Evolutionary conservation across 2,113 vertebrate genomes (phyloP), one percentile per base, ranked within the genome.

Genomic region (Eptesicus fuscus): DNA sequence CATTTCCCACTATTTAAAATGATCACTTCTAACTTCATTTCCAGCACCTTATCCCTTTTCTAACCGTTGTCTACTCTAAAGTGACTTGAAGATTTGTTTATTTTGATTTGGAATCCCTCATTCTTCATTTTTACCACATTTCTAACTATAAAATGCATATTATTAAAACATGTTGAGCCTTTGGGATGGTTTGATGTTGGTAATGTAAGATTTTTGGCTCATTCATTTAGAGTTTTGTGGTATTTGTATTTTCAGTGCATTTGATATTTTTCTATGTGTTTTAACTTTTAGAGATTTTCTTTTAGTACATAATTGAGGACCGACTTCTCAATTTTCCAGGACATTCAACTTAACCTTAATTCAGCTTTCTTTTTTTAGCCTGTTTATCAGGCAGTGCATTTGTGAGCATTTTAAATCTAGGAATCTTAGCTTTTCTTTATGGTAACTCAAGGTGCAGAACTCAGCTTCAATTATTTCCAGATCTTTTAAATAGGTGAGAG

Each of bases 1-100:
- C 97, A 87, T 97, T 98, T 98, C 97, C 96, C 88, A 71, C 94
- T 98, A 97, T 97, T 98, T 94, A 97, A 97, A 98, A 97, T 91
- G 91, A 96, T 96, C 93, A 70, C 85, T 79, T 96, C 67, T 83
- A 91, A 59, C 77, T 93, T 88, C 70, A 44, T 89, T 96, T 97
- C 94, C 96, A 95, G 96, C 90, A 83, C 96, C 96, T 96, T 96
- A 90, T 93, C 91, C 88, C 80, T 96, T 97, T 96, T 93, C 83
- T 90, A 93, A 95, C 69, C 61, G 67, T 76, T 98, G 93, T 98
- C 97, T 97, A 42, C 83, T 95, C 89, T 85, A 83, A 88, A 96
- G 88, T 85, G 59, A 90, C 95, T 98, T 97, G 73, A 94, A 96
- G n/a, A 84, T 97, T 28, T 91, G 80, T 97, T 96, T 91, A 59